A percentile compares a stretch with the other conserved stretches of the same genome.
These are phyloP conservation scores for Lordiphosa andalusiaca DNA, from an alignment of 2,888 invertebrate species.

Conservation along the genomic window DNA sequence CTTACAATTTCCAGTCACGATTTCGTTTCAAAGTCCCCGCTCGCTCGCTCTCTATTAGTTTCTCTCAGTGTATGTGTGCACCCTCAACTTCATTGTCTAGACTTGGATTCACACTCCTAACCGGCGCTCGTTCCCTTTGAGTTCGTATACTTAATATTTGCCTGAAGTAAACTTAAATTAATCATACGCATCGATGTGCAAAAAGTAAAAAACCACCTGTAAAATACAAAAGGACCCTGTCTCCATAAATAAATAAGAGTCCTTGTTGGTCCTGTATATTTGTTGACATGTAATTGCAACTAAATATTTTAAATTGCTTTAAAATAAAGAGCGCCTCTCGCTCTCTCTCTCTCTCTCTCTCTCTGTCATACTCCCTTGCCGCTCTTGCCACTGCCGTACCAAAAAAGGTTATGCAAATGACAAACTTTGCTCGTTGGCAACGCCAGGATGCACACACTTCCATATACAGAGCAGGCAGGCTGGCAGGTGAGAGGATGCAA, in stretches of 20 bases:
- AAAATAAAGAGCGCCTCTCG: conserved; percentile 60
- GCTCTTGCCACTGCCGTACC: conserved; percentile 10
- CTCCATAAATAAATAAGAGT: conserved; percentile 58
- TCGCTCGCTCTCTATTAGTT: conserved; percentile 8
- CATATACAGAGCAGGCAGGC: conserved; percentile 22
- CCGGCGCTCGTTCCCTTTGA: background rate
- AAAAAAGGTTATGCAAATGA: conserved; percentile 72
- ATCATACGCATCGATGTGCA: conserved; percentile 68
- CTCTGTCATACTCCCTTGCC: too few species aligned
- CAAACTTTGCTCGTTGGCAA: conserved; percentile 51
- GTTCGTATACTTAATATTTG: conserved; percentile 62
- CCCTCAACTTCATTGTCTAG: conserved; percentile 59
- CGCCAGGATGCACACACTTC: conserved; percentile 29
- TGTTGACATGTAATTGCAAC: conserved; percentile 76
- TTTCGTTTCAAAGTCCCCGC: conserved; percentile 17
- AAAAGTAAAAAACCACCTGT: conserved; percentile 31
- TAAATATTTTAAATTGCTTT: conserved; percentile 76
- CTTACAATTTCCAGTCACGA: conserved; percentile 5
- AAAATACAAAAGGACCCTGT: conserved; percentile 7
- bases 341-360: background rate
- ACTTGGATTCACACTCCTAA: conserved; percentile 31
- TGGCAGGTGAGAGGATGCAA: conserved; percentile 44
- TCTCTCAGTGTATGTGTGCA: conserved; percentile 22
- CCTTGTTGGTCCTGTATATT: conserved; percentile 42
- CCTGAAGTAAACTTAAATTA: conserved; percentile 57